A percentile compares a stretch with the other conserved stretches of the same genome.
These are phyloP conservation scores for Saccostrea echinata DNA, from an alignment of 1,140 invertebrate genomes.

Conservation along the genomic window DNA sequence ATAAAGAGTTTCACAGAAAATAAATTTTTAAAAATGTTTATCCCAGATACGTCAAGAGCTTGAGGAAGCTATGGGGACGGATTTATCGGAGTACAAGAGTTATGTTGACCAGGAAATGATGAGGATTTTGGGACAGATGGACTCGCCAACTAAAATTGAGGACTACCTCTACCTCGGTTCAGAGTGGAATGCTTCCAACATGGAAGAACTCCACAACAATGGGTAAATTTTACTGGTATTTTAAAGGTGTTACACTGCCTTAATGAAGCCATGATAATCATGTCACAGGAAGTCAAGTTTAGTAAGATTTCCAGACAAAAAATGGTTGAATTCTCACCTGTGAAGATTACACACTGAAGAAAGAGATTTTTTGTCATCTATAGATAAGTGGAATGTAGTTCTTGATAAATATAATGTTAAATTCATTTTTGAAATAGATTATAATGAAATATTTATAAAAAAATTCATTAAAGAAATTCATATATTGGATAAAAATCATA, in stretches of 20 bases:
- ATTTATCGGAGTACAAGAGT: conserved; percentile 93
- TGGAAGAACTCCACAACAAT: conserved; percentile 96
- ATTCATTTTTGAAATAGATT: too few species aligned
- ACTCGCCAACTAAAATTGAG: conserved; percentile 97
- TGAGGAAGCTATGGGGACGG: conserved; percentile 94
- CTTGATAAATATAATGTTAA: too few species aligned
- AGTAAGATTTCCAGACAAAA: too few species aligned
- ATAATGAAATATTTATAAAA: not conserved
- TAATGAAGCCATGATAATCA: too few species aligned
- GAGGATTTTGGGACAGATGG: conserved; percentile 98
- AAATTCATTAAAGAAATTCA: not conserved
- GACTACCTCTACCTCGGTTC: conserved; percentile 99
- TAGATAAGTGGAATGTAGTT: too few species aligned
- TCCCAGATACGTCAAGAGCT: conserved; percentile 86
- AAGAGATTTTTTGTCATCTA: too few species aligned
- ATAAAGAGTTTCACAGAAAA: too few species aligned
- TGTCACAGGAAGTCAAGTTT: too few species aligned
- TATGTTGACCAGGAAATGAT: conserved; percentile 99
- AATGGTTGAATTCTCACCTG: too few species aligned
- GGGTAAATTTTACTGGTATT: conserved; percentile 84
- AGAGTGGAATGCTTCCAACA: conserved; percentile 99
- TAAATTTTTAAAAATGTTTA: too few species aligned
- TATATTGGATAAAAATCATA: not conserved
- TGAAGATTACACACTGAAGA: too few species aligned
- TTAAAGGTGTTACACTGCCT: not conserved